Evolutionary conservation across 2,888 invertebrate genomes (phyloP), one percentile per base, ranked within the genome.

Genomic region (Dolomedes plantarius): DNA sequence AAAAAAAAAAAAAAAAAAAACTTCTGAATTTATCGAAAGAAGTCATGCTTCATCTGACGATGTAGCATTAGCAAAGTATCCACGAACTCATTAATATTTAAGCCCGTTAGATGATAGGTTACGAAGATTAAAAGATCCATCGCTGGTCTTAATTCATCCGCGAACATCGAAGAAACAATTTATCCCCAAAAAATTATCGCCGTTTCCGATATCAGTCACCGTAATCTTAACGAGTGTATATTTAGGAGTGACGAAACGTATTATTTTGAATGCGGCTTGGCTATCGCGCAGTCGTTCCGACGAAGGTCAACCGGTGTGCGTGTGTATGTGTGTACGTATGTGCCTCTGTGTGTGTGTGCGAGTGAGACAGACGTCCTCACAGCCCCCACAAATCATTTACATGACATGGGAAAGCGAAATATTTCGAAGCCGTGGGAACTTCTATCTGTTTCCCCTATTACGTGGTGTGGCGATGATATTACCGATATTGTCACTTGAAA

Each of bases 301-400:
- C 71, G 75, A 82, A 82, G 82, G 82, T 71, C 75, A 64, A 82
- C 82, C 69, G 28, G 68, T 81, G 23, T 27, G 27, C 74, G 41
- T 50, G n/a, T n/a, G 36, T 36, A 36, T 74, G 81, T 65, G 64
- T 2, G 16, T 16, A 27, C 7, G 41, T n/a, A n/a, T 81, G 23
- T 27, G 27, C 74, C 41, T 50, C n/a, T n/a, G 36, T 36, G 36
- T 74, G 81, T 65, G 64, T 2, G 16, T 16, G 27, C 7, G 41
- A 19, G 23, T 67, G 50, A 31, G 46, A 67, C 32, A 56, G 19
- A 23, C 16, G 27, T 65, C 31, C 36, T 64, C 31, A 16, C 16
- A 39, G 27, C 36, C 28, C 69, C 23, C 46, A 46, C 73, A 75
- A 74, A 68, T 81, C 74, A 74, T 75, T 31, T 39, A 19, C 41